These are phyloP conservation scores for Drosophila sucinea DNA, from an alignment of 1,140 invertebrate species.

Conservation along the genomic window DNA sequence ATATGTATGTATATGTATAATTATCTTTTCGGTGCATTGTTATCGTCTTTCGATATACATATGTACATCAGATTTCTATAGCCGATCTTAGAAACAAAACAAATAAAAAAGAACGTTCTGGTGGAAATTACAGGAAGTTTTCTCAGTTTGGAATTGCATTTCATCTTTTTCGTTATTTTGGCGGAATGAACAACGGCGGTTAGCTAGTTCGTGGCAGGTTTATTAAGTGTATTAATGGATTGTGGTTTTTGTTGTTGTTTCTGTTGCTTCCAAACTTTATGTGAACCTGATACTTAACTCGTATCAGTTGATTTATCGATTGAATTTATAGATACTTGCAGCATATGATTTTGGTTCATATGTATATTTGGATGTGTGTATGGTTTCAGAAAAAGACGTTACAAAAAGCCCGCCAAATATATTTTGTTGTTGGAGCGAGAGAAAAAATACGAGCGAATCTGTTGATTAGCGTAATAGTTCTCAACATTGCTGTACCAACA, in stretches of 20 bases:
- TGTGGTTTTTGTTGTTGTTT: conserved; percentile 24
- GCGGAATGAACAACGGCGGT: conserved; percentile 66
- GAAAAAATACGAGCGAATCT: too few species aligned
- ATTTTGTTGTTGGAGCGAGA: too few species aligned
- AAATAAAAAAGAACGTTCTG: neutral
- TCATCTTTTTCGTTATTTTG: conserved; percentile 27
- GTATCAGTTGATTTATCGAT: too few species aligned
- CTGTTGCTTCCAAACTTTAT: too few species aligned
- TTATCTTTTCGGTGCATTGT: conserved; percentile 10
- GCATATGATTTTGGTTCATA: too few species aligned
- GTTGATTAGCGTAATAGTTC: too few species aligned
- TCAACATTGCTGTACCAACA: too few species aligned
- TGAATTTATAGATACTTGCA: too few species aligned
- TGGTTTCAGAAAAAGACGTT: too few species aligned
- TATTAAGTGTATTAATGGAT: conserved; percentile 28
- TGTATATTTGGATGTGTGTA: too few species aligned
- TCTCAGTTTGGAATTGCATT: conserved; percentile 50
- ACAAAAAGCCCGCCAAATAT: too few species aligned
- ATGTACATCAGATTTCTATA: neutral
- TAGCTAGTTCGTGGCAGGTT: conserved; percentile 64
- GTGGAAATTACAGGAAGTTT: neutral
- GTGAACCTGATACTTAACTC: too few species aligned
- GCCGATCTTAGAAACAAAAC: neutral
- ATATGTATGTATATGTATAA: neutral
- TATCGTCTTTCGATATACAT: conserved; percentile 14